Evolutionary conservation across 1,140 invertebrate genomes (phyloP).

Genomic region (Epicauta chinensis): DNA sequence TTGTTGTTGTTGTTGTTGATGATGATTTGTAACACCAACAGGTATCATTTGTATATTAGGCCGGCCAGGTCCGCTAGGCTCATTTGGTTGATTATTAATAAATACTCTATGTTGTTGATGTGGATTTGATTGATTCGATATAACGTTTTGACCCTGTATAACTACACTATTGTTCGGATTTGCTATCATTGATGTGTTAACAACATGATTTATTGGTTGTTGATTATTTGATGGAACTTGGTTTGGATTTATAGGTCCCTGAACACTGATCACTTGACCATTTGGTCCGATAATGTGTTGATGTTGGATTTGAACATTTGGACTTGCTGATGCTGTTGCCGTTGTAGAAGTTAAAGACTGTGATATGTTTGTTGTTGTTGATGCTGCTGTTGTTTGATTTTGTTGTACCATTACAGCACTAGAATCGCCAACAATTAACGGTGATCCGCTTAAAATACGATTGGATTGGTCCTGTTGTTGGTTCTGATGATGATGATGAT

Average conservation of each 20-base stretch:
- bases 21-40: constrained; percentile 26
- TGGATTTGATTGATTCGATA: constrained; percentile 17
- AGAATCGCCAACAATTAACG: constrained; percentile 37
- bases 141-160: constrained; percentile 29
- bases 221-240: constrained; percentile 2
- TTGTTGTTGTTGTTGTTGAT: constrained; percentile 18
- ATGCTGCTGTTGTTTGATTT: constrained; percentile 13
- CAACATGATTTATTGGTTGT: constrained; percentile 15
- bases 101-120: constrained; percentile 31
- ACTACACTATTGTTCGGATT: constrained; percentile 17
- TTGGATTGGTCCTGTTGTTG: constrained; percentile 22
- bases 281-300: constrained; percentile 49
- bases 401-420: constrained; percentile 32
- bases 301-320: constrained; percentile 30
- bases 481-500: too few relatives aligned
- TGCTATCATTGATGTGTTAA: constrained; percentile 14
- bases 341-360: constrained; percentile 17
- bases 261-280: constrained; percentile 52
- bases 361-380: constrained; percentile 27
- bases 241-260: constrained; percentile 35
- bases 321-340: constrained; percentile 26
- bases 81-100: constrained; percentile 36
- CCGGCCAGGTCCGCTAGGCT: constrained; percentile 38
- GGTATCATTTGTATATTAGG: constrained; percentile 36
- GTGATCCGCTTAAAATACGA: constrained; percentile 23